A percentile compares a stretch with the other conserved stretches of the same genome.
phyloP scores from a whole-genome alignment of 53 echinoderm and acorn worm species.

The Glandiceps talaboti region DNA sequence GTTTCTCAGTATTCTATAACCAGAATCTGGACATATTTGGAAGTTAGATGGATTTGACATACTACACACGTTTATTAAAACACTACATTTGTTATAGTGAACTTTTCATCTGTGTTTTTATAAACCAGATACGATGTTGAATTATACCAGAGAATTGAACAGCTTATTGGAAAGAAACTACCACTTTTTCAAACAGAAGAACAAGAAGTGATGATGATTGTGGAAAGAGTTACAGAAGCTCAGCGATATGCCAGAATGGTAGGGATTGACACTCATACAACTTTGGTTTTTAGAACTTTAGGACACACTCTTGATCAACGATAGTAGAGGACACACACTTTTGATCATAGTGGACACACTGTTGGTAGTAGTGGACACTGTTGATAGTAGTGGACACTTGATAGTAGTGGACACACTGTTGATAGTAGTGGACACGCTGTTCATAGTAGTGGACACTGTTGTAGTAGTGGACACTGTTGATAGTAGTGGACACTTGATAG shows the following conservation, averaged over 20 bases:
- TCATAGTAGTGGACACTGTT: not conserved
- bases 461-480: not conserved
- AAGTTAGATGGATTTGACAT: too few relatives aligned
- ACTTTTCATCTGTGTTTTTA: too few relatives aligned
- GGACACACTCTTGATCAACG: not conserved
- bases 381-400: not conserved
- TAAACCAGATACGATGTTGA: conserved; percentile 99
- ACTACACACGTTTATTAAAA: too few relatives aligned
- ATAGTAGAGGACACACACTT: not conserved
- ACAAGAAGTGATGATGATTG: conserved; percentile 85
- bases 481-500: too few relatives aligned
- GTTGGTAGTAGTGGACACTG: not conserved
- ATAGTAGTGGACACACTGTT: not conserved
- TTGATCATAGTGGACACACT: not conserved
- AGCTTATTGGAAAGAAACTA: conserved; percentile 84
- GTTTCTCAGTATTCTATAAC: too few relatives aligned
- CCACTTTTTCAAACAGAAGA: conserved; percentile 79
- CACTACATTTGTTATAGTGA: too few relatives aligned
- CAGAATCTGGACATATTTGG: too few relatives aligned
- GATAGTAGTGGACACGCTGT: not conserved
- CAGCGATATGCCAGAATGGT: conserved; percentile 92
- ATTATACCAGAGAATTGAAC: conserved; percentile 94
- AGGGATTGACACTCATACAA: not conserved
- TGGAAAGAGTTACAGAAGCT: conserved; percentile 91
- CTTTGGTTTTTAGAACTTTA: not conserved